Percentiles rank a stretch among this genome's conserved stretches.
These are phyloP conservation scores for Euschistus heros DNA, from an alignment of 1,140 invertebrate genomes.

Conservation along the genomic window DNA sequence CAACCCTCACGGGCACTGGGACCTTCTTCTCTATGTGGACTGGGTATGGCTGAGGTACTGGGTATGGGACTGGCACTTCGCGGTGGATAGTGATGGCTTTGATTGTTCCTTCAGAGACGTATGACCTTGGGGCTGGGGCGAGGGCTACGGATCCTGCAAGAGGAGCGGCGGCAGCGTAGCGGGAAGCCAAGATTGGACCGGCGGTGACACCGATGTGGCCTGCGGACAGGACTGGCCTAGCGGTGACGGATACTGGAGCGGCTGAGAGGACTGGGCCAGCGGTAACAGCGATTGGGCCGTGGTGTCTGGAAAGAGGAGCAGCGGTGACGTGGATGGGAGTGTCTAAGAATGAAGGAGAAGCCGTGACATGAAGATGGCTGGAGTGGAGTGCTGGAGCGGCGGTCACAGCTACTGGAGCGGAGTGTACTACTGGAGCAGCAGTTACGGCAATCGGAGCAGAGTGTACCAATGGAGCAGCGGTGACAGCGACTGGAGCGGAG, in stretches of 20 bases:
- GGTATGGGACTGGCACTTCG: slow-evolving; percentile 43
- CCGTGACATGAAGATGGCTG: background rate
- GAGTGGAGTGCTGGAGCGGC: background rate
- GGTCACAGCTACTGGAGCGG: background rate
- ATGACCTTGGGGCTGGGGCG: slow-evolving; percentile 23
- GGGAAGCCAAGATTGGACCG: background rate
- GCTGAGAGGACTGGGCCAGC: background rate
- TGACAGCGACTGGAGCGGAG: background rate
- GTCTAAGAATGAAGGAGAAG: background rate
- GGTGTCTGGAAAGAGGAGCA: background rate
- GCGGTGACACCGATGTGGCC: background rate
- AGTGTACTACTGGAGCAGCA: background rate
- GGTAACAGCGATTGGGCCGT: background rate
- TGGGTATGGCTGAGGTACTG: slow-evolving; percentile 44
- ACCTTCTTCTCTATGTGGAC: slow-evolving; percentile 33
- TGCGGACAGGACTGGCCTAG: background rate
- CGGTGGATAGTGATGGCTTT: slow-evolving; percentile 39
- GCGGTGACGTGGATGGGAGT: background rate
- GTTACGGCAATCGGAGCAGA: background rate
- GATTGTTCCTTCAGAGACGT: slow-evolving; percentile 34
- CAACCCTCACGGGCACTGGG: slow-evolving; percentile 53
- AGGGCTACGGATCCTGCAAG: background rate
- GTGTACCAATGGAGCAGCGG: background rate
- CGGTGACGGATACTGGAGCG: background rate
- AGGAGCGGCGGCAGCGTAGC: background rate